Conservation (phyloP, 1,140 invertebrate genomes). For the Oedothorax gibbosus region DNA sequence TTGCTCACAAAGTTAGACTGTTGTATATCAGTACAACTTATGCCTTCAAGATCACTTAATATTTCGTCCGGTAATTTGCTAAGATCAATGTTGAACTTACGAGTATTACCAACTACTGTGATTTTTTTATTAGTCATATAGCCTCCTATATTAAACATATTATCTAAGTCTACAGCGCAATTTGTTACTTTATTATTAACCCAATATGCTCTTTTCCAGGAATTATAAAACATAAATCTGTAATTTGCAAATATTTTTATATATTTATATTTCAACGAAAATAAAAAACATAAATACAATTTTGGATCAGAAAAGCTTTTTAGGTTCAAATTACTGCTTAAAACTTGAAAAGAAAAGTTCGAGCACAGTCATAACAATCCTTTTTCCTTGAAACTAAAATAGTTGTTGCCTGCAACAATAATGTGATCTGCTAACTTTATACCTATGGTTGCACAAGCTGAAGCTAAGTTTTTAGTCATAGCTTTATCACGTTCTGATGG, state of each 20-base stretch:
- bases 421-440: slow-evolving; percentile 19
- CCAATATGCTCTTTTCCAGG: not conserved
- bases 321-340: not conserved
- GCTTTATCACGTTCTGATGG: not conserved
- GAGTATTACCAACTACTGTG: not conserved
- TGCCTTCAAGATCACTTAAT: not conserved
- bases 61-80: slow-evolving; percentile 1
- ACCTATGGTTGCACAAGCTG: not conserved
- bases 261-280: not conserved
- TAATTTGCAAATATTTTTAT: slow-evolving; percentile 7
- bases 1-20: not conserved
- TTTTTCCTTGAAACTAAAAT: slow-evolving; percentile 9
- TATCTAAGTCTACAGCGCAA: slow-evolving; percentile 17
- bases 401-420: not conserved
- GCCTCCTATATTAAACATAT: not conserved
- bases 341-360: not conserved
- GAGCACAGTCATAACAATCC: not conserved
- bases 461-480: slow-evolving; percentile 7
- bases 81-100: not conserved
- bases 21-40: slow-evolving; percentile 11
- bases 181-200: slow-evolving; percentile 12
- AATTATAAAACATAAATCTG: not conserved
- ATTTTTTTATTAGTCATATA: slow-evolving; percentile 8
- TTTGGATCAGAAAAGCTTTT: not conserved
- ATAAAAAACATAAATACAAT: slow-evolving; percentile 4